phyloP scores from a whole-genome alignment of 2,797 vertebrate species.

The Sitta carolinensis region DNA sequence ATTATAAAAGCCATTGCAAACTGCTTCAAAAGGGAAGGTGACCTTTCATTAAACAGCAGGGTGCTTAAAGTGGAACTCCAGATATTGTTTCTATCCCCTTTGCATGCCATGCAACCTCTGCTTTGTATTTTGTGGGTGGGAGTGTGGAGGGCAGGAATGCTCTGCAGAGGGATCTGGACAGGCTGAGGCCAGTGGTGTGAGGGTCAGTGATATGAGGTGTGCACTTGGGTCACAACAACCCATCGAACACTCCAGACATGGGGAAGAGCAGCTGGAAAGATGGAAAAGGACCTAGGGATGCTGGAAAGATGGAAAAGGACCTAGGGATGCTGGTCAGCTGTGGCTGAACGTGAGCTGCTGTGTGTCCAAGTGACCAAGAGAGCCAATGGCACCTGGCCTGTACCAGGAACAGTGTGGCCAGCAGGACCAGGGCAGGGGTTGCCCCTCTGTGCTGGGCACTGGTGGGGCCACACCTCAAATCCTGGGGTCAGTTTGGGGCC shows the following conservation, averaged over 20 bases:
- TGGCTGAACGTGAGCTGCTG: not conserved
- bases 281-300: not conserved
- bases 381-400: not conserved
- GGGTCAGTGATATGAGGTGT: not conserved
- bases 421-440: not conserved
- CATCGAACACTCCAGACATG: not conserved
- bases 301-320: not conserved
- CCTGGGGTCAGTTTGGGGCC: not conserved
- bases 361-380: not conserved
- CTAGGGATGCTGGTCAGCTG: not conserved
- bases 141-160: not conserved
- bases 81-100: not conserved
- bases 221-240: not conserved
- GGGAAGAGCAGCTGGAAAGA: not conserved
- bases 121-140: not conserved
- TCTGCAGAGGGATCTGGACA: not conserved
- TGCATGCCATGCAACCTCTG: not conserved
- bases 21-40: not conserved
- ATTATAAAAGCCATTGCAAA: not conserved
- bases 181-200: not conserved
- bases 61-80: not conserved
- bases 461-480: not conserved
- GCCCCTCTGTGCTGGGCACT: not conserved
- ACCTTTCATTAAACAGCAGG: not conserved
- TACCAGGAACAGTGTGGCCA: not conserved